These are phyloP conservation scores for Girardia tigrina DNA, from an alignment of 2,888 invertebrate genomes.

Conservation along the genomic window DNA sequence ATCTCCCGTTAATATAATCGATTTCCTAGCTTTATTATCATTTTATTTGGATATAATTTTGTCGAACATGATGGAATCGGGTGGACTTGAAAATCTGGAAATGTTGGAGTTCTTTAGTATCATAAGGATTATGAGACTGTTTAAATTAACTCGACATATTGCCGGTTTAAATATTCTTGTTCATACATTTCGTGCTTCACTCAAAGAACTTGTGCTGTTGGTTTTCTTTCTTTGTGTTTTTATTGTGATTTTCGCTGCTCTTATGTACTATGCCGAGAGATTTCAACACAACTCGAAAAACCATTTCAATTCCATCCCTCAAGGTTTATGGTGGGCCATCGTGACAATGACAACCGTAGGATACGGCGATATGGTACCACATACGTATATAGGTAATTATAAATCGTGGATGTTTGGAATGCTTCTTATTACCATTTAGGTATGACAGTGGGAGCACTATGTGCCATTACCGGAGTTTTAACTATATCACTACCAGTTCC, in stretches of 20 bases:
- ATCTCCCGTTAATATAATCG: constrained; percentile 82
- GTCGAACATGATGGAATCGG: constrained; percentile 19
- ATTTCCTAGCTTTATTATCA: constrained; percentile 48
- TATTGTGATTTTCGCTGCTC: constrained; percentile 83
- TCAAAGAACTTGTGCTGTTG: constrained; percentile 76
- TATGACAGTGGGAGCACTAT: constrained; percentile 88
- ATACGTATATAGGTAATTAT: constrained; percentile 31
- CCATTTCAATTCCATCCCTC: constrained; percentile 80
- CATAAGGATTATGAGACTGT: constrained; percentile 45
- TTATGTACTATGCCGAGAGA: constrained; percentile 87
- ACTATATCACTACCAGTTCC: constrained; percentile 85
- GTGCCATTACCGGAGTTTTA: constrained; percentile 75
- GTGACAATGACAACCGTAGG: constrained; percentile 89
- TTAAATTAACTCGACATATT: constrained; percentile 35
- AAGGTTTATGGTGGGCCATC: constrained; percentile 88
- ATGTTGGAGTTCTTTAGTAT: constrained; percentile 54
- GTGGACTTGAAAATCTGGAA: constrained; percentile 29
- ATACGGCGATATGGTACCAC: constrained; percentile 85
- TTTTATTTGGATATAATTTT: constrained; percentile 35
- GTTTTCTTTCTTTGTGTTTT: constrained; percentile 85
- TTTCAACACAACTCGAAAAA: constrained; percentile 68
- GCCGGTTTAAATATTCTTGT: constrained; percentile 68
- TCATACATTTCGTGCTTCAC: constrained; percentile 87
- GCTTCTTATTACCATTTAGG: constrained; percentile 46
- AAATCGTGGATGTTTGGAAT: background rate